phyloP scores from a whole-genome alignment of 2,797 vertebrate species.

The Mormyrus proboscirostris region DNA sequence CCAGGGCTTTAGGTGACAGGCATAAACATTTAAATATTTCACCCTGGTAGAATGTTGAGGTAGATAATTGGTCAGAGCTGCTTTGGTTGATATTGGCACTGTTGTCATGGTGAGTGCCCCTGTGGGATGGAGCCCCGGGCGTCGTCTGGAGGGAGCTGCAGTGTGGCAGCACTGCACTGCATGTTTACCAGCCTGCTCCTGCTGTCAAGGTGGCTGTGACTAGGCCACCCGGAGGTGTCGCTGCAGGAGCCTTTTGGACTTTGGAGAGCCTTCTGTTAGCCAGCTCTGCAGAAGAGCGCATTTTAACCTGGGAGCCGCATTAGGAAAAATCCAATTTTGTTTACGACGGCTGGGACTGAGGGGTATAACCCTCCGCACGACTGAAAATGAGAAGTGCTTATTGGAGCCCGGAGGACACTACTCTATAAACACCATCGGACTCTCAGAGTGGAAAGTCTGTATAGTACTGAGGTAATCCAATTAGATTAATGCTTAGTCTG shows the following conservation, averaged over 20 bases:
- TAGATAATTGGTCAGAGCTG: background rate
- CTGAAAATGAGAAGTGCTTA: constrained; percentile 11
- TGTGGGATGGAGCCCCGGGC: background rate
- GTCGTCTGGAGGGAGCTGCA: background rate
- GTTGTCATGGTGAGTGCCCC: background rate
- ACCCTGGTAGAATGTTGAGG: background rate
- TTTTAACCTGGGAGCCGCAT: background rate
- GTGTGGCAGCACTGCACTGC: background rate
- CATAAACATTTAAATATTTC: background rate
- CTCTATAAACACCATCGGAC: constrained; percentile 30
- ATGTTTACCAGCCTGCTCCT: background rate
- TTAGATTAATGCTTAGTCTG: background rate
- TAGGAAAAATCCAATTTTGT: constrained; percentile 3
- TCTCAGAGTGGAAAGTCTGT: constrained; percentile 25
- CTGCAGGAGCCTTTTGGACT: background rate
- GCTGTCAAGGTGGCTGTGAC: background rate
- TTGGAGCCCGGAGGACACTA: constrained; percentile 23
- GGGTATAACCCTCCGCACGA: background rate
- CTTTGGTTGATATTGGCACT: background rate
- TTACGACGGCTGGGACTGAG: background rate
- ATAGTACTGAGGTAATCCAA: constrained; percentile 27
- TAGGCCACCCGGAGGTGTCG: background rate
- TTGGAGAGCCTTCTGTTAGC: background rate
- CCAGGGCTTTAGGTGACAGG: background rate
- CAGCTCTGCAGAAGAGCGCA: background rate